A percentile compares a stretch with the other conserved stretches of the same genome.
Conservation (phyloP, 1,140 invertebrate genomes). For the Drosophila auraria region DNA sequence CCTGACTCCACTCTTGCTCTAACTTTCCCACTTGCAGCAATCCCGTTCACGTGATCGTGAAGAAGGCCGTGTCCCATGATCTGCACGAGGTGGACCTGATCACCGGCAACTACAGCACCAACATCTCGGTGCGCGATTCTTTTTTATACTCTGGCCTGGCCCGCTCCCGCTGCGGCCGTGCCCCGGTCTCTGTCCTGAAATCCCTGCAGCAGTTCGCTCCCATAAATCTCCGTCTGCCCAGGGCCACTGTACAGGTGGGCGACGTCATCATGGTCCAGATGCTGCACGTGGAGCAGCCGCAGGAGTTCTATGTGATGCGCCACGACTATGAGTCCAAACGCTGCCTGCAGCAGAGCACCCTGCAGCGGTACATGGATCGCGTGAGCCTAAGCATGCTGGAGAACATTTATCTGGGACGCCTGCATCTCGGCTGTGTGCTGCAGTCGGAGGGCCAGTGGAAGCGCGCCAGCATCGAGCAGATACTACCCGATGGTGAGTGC, state of each 20-base stretch:
- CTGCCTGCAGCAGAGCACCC: not conserved
- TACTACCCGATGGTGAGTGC: constrained; percentile 54
- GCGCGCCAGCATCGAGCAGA: constrained; percentile 59
- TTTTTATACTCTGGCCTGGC: constrained; percentile 78
- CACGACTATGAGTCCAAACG: constrained; percentile 20
- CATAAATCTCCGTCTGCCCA: constrained; percentile 12
- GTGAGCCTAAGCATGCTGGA: constrained; percentile 23
- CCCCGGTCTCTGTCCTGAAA: not conserved
- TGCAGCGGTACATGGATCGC: constrained; percentile 39
- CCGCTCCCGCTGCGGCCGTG: not conserved
- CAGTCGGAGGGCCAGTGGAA: constrained; percentile 52
- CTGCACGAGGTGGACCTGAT: constrained; percentile 61
- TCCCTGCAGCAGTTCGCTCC: constrained; percentile 21
- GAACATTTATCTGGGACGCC: constrained; percentile 55
- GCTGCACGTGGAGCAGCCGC: constrained; percentile 49
- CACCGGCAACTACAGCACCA: constrained; percentile 25
- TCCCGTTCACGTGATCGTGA: constrained; percentile 24
- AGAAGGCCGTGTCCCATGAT: not conserved
- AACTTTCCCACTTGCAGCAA: constrained; percentile 12
- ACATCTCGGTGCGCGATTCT: constrained; percentile 67
- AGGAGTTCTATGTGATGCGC: constrained; percentile 62
- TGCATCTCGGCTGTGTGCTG: constrained; percentile 55
- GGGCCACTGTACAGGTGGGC: not conserved
- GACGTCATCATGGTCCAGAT: constrained; percentile 52
- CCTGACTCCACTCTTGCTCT: too few species aligned